Evolutionary conservation across 2,113 vertebrate genomes (phyloP).

Genomic region (Semicossyphus pulcher): DNA sequence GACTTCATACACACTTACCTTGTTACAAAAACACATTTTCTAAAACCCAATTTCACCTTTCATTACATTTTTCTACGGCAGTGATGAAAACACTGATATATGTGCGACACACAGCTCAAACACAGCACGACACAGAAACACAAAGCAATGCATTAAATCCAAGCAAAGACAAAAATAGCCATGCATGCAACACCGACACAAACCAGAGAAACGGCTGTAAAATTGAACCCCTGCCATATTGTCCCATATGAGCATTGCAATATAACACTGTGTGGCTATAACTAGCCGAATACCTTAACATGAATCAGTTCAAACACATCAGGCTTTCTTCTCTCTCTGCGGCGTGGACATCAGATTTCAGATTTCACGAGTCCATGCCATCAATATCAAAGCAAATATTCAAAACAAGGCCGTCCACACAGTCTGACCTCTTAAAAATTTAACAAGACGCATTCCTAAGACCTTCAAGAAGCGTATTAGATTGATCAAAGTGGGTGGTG

Average conservation of each 20-base stretch:
- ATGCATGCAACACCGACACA: slow-evolving; percentile 62
- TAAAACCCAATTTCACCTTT: slow-evolving; percentile 16
- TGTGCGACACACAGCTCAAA: slow-evolving; percentile 32
- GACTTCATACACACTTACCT: slow-evolving; percentile 66
- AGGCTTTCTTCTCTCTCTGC: slow-evolving; percentile 52
- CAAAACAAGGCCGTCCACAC: slow-evolving; percentile 57
- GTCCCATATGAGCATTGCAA: slow-evolving; percentile 72
- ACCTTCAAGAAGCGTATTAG: slow-evolving; percentile 37
- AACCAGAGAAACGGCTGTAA: slow-evolving; percentile 30
- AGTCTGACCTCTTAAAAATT: slow-evolving; percentile 57
- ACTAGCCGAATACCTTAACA: neutral
- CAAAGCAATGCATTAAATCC: slow-evolving; percentile 27
- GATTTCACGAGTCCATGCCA: slow-evolving; percentile 31
- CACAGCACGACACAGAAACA: slow-evolving; percentile 62
- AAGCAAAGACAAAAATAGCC: slow-evolving; percentile 55
- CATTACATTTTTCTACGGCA: slow-evolving; percentile 2
- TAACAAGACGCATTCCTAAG: slow-evolving; percentile 41
- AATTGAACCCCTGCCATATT: slow-evolving; percentile 68
- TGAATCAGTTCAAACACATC: slow-evolving; percentile 13
- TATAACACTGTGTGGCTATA: slow-evolving; percentile 1
- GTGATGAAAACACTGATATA: slow-evolving; percentile 46
- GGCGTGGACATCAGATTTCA: slow-evolving; percentile 53
- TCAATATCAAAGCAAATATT: slow-evolving; percentile 58
- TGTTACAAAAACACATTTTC: slow-evolving; percentile 18
- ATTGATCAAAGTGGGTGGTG: slow-evolving; percentile 51